phyloP scores from a whole-genome alignment of 2,113 vertebrate species.

The Dasyprocta punctata region DNA sequence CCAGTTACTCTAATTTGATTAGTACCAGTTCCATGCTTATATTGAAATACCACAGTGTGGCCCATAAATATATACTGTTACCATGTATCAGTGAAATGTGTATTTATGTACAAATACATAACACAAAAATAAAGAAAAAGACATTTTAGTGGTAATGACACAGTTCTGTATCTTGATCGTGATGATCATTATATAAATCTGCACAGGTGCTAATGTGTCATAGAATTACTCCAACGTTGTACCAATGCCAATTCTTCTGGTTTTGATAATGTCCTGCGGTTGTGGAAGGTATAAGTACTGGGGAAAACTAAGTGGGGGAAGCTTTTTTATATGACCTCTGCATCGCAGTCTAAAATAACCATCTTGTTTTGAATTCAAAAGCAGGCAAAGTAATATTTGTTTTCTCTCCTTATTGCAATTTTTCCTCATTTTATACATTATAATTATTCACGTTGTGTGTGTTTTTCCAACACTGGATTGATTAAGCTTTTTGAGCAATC shows the following conservation, averaged over 20 bases:
- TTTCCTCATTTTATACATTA: conserved; percentile 2
- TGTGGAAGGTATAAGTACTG: background rate
- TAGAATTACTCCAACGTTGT: background rate
- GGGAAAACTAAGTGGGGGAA: background rate
- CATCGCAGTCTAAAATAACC: background rate
- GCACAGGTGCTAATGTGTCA: background rate
- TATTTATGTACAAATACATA: background rate
- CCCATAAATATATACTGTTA: background rate
- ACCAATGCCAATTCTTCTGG: background rate
- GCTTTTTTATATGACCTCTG: background rate
- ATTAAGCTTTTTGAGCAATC: background rate
- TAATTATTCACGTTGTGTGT: background rate
- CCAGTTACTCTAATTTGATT: background rate
- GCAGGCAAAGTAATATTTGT: background rate
- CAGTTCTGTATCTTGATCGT: background rate
- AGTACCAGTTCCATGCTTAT: background rate
- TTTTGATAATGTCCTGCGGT: background rate
- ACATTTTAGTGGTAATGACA: background rate
- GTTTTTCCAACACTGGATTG: background rate
- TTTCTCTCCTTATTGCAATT: background rate
- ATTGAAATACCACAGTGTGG: background rate
- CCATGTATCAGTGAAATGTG: no score
- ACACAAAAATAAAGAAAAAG: background rate
- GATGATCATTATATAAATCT: background rate
- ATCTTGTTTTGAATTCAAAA: conserved; percentile 35